Evolutionary conservation across 2,113 vertebrate species (phyloP).

Genomic region (Tilapia sparmanii): DNA sequence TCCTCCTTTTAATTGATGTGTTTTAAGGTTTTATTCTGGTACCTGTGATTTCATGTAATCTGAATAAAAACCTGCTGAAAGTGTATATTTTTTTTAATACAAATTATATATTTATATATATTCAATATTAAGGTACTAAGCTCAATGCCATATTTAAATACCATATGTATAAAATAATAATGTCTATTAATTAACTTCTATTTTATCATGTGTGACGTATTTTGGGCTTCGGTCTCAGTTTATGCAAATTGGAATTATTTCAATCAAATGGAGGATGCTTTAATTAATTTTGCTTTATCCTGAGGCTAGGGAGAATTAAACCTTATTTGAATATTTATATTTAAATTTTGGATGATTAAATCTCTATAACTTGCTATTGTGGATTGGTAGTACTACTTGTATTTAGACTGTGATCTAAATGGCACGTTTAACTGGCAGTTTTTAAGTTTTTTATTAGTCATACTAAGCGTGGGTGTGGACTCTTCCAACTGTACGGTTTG

Average conservation of each 20-base stretch:
- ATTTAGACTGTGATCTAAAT: not conserved
- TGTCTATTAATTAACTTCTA: not conserved
- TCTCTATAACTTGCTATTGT: not conserved
- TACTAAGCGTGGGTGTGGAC: not conserved
- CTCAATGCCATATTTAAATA: not conserved
- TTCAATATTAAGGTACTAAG: not conserved
- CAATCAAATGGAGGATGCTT: not conserved
- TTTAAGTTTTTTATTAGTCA: not conserved
- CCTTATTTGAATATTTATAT: not conserved
- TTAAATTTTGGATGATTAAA: not conserved
- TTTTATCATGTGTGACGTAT: not conserved
- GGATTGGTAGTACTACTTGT: not conserved
- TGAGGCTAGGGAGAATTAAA: accelerated
- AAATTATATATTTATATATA: not conserved
- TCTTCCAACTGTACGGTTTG: accelerated
- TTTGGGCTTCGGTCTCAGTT: not conserved
- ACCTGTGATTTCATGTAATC: not conserved
- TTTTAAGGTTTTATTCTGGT: not conserved
- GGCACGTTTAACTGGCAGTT: not conserved
- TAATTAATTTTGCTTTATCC: not conserved
- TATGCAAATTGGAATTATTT: not conserved
- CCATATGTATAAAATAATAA: not conserved
- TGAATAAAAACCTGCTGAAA: not conserved
- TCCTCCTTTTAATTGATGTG: not conserved
- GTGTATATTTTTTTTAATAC: not conserved